These are phyloP conservation scores for Drosophila macrothrix DNA, from an alignment of 2,888 invertebrate genomes.

Conservation along the genomic window DNA sequence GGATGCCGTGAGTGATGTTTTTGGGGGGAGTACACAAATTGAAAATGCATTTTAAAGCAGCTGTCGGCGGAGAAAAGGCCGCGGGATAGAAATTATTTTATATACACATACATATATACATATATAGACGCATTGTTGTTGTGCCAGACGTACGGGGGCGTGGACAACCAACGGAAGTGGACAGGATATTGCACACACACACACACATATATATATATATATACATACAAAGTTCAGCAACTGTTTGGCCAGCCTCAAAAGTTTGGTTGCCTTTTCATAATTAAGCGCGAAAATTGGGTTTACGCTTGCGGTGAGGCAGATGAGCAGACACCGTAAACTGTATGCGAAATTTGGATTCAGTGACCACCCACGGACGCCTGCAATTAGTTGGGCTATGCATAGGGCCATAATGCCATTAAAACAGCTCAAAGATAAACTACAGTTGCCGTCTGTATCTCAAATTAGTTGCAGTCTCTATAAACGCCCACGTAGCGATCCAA, in stretches of 20 bases:
- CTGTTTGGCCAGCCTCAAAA: conserved; percentile 47
- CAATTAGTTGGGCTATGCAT: conserved; percentile 64
- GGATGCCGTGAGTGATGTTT: neutral
- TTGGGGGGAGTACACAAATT: conserved; percentile 58
- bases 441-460: conserved; percentile 61
- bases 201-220: neutral
- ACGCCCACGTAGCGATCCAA: conserved; percentile 70
- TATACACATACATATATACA: conserved; percentile 15
- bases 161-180: conserved; percentile 36
- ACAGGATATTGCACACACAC: conserved; percentile 46
- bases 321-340: conserved; percentile 1
- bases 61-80: conserved; percentile 54
- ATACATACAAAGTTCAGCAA: conserved; percentile 11
- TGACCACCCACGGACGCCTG: conserved; percentile 64
- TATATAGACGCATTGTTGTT: conserved; percentile 36
- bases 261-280: conserved; percentile 69
- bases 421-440: conserved; percentile 68
- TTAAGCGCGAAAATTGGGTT: conserved; percentile 76
- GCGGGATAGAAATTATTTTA: conserved; percentile 73
- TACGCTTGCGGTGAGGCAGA: neutral
- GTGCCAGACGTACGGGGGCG: conserved; percentile 56
- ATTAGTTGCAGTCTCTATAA: conserved; percentile 67
- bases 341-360: conserved; percentile 1
- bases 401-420: conserved; percentile 56
- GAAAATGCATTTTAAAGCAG: conserved; percentile 82